Evolutionary conservation across 2,888 invertebrate genomes (phyloP).

Genomic region (Drosophila siamana): DNA sequence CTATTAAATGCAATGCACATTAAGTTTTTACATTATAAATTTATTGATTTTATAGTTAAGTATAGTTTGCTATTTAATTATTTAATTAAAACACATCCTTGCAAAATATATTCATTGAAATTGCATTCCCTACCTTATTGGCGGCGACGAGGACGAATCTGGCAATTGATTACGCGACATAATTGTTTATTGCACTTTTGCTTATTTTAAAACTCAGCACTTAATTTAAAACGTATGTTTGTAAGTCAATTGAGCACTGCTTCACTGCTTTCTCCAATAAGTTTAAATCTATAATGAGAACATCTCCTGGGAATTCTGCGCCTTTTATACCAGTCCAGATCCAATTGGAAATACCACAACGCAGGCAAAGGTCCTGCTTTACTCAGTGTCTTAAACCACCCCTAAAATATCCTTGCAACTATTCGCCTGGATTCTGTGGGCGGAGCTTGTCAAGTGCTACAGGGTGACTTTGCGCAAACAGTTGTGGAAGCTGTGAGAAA

Average conservation of each 20-base stretch:
- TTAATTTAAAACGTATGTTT: background rate
- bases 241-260: conserved; percentile 1
- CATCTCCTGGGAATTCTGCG: conserved; percentile 70
- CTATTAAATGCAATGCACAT: background rate
- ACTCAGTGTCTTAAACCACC: conserved; percentile 46
- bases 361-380: conserved; percentile 21
- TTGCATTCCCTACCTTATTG: conserved; percentile 86
- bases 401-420: conserved; percentile 58
- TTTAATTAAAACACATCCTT: background rate
- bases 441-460: conserved; percentile 69
- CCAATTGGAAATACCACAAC: conserved; percentile 70
- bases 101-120: background rate
- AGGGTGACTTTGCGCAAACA: conserved; percentile 57
- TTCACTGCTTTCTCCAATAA: conserved; percentile 66
- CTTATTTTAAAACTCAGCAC: background rate
- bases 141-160: conserved; percentile 90
- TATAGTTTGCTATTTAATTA: background rate
- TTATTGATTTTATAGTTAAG: background rate
- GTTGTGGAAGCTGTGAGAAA: conserved; percentile 55
- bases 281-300: conserved; percentile 65
- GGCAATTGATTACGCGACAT: conserved; percentile 88
- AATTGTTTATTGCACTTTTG: conserved; percentile 8
- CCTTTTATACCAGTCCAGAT: conserved; percentile 73
- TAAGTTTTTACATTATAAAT: no score
- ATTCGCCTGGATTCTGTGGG: conserved; percentile 66